Percentiles rank a stretch among this genome's conserved stretches.
phyloP scores from a whole-genome alignment of 2,797 vertebrate genomes.

The Propithecus deckenii region DNA sequence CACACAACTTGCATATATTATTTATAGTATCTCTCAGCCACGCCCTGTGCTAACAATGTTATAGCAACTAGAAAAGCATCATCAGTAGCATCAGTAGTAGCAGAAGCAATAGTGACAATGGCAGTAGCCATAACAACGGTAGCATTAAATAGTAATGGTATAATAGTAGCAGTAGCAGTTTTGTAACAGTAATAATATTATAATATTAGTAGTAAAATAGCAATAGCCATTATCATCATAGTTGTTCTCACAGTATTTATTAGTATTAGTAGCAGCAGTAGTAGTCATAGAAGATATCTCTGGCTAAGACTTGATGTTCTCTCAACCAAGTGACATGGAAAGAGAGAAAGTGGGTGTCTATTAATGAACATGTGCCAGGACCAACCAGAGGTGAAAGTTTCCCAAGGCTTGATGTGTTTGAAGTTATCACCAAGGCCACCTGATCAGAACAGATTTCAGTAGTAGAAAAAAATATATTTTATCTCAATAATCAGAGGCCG shows the following conservation, averaged over 20 bases:
- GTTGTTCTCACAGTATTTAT: not conserved
- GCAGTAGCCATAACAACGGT: not conserved
- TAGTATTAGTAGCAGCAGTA: not conserved
- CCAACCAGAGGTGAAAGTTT: not conserved
- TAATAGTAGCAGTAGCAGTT: not conserved
- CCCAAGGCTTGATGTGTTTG: not conserved
- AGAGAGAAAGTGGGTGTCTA: not conserved
- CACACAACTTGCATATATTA: rapidly evolving
- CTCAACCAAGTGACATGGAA: not conserved
- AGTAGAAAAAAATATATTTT: not conserved
- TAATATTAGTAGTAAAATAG: not conserved
- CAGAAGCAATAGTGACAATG: too few relatives aligned
- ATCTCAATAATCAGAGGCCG: not conserved
- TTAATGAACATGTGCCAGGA: not conserved
- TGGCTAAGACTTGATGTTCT: not conserved
- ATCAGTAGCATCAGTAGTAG: not conserved
- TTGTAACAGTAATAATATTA: not conserved
- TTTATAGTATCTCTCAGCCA: not conserved
- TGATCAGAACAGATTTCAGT: not conserved
- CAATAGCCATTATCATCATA: too few relatives aligned
- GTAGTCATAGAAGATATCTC: not conserved
- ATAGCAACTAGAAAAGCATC: not conserved
- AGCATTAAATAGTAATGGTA: not conserved
- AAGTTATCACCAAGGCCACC: not conserved
- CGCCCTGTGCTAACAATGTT: rapidly evolving